Conservation (phyloP, 2,113 vertebrate genomes). For the Capricornis sumatraensis region DNA sequence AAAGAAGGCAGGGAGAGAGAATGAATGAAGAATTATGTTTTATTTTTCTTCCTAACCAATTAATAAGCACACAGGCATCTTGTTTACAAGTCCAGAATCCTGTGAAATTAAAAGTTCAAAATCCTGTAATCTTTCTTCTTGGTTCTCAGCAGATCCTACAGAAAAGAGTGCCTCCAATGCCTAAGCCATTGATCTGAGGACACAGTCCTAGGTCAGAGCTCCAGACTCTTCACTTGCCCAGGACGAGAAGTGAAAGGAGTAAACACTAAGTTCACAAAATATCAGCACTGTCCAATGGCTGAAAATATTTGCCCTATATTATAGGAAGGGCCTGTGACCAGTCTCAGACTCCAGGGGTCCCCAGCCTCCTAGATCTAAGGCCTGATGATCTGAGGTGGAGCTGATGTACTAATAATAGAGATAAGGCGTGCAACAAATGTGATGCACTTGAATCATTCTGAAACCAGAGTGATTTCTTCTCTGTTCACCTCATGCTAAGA, state of each 20-base stretch:
- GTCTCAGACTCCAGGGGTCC: neutral
- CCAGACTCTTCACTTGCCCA: neutral
- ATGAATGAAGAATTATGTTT: neutral
- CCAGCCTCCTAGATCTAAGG: neutral
- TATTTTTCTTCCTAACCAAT: neutral
- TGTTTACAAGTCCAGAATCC: slow-evolving; percentile 6
- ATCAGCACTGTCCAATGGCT: neutral
- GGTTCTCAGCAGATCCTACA: neutral
- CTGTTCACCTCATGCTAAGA: neutral
- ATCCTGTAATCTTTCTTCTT: neutral
- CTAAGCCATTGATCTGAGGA: neutral
- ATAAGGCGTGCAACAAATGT: neutral
- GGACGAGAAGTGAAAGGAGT: neutral
- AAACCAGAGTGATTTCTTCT: neutral
- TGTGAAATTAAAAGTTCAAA: neutral
- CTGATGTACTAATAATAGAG: neutral
- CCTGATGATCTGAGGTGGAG: neutral
- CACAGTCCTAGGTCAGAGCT: neutral
- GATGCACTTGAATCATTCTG: neutral
- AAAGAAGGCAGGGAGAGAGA: neutral
- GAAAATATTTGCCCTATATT: neutral
- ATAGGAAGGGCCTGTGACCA: neutral
- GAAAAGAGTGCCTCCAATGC: neutral
- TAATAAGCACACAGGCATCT: neutral
- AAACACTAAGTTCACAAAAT: neutral